phyloP scores from a whole-genome alignment of 2,113 vertebrate genomes.

The Aptenodytes forsteri region DNA sequence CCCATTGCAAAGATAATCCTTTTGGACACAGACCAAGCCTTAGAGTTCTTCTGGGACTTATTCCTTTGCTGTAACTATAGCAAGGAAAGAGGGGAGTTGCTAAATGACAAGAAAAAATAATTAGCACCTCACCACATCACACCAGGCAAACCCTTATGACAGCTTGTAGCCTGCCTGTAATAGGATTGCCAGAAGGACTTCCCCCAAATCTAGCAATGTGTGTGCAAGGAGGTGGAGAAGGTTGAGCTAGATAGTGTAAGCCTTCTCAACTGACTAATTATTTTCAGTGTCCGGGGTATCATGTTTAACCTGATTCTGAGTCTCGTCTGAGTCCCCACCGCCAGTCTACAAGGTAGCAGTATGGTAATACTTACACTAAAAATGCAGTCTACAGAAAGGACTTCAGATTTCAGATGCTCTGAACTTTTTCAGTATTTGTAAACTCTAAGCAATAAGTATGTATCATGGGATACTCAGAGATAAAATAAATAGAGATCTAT shows the following conservation, averaged over 20 bases:
- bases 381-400: neutral
- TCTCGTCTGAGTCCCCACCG: neutral
- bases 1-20: neutral
- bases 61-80: neutral
- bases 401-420: neutral
- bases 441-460: neutral
- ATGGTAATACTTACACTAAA: neutral
- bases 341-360: neutral
- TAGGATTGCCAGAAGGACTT: neutral
- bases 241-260: neutral
- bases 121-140: rapidly evolving
- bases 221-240: neutral
- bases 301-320: neutral
- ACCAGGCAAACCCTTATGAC: neutral
- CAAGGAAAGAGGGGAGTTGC: neutral
- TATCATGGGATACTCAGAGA: neutral
- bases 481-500: neutral
- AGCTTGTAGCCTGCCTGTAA: neutral
- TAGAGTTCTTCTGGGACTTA: neutral
- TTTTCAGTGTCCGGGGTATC: neutral
- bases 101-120: neutral
- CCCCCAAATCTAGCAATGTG: neutral
- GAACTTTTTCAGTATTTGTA: neutral
- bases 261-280: neutral
- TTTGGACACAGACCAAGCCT: neutral